A percentile compares a stretch with the other conserved stretches of the same genome.
These are phyloP conservation scores for Campodea augens DNA, from an alignment of 1,140 invertebrate species.

Conservation along the genomic window DNA sequence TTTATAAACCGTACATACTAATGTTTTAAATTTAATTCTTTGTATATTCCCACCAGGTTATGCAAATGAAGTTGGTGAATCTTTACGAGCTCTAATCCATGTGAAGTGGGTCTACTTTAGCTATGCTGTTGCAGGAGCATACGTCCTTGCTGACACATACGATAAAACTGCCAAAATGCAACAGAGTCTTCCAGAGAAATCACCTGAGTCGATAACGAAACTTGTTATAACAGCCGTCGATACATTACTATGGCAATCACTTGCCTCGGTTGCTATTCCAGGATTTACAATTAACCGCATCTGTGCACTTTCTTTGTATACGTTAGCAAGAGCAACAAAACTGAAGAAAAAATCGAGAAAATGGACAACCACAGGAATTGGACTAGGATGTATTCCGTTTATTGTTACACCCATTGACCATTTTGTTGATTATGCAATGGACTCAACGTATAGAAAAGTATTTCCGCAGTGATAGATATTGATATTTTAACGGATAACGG, in stretches of 20 bases:
- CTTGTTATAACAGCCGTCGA: constrained; percentile 48
- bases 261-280: constrained; percentile 80
- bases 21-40: too few relatives aligned
- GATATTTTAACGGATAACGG: neutral
- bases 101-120: constrained; percentile 47
- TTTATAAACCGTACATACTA: too few relatives aligned
- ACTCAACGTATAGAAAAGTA: constrained; percentile 34
- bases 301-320: constrained; percentile 38
- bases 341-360: constrained; percentile 32
- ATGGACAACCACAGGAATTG: constrained; percentile 53
- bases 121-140: constrained; percentile 62
- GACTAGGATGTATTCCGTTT: constrained; percentile 67
- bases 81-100: constrained; percentile 62
- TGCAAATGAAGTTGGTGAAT: constrained; percentile 87
- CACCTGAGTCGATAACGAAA: constrained; percentile 22
- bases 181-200: constrained; percentile 3
- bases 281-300: constrained; percentile 82
- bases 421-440: constrained; percentile 57
- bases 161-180: constrained; percentile 54
- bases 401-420: constrained; percentile 83
- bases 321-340: constrained; percentile 29
- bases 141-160: constrained; percentile 69
- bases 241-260: constrained; percentile 76
- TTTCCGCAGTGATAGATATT: constrained; percentile 9
- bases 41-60: too few relatives aligned